phyloP scores from a whole-genome alignment of 64 coral and sea anemone genomes.

The Montipora cactus region DNA sequence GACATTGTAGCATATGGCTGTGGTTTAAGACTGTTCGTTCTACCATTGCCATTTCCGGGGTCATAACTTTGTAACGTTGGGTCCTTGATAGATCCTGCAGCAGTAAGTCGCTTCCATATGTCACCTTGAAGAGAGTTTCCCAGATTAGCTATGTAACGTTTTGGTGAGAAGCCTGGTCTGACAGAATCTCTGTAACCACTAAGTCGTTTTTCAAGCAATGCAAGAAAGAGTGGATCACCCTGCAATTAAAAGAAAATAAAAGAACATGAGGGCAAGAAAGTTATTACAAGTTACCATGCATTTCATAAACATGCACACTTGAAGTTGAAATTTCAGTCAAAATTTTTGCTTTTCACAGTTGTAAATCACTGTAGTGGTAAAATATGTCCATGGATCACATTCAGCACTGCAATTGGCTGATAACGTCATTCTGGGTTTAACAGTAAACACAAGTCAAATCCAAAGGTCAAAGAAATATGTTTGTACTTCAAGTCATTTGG shows the following conservation, averaged over 20 bases:
- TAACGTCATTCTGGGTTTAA: too few relatives aligned
- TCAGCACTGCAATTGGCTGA: too few relatives aligned
- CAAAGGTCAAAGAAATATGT: too few relatives aligned
- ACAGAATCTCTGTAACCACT: conserved; percentile 79
- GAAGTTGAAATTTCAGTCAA: too few relatives aligned
- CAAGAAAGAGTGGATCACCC: conserved; percentile 92
- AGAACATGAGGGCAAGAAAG: not conserved
- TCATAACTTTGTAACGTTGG: conserved; percentile 54
- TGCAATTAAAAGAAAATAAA: not conserved
- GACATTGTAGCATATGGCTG: conserved; percentile 99
- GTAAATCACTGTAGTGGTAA: too few relatives aligned
- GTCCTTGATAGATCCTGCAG: conserved; percentile 78
- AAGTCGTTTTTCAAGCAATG: conserved; percentile 77
- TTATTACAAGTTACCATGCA: not conserved
- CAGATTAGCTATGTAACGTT: conserved; percentile 92
- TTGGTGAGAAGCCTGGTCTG: conserved; percentile 95
- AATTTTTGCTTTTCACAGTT: too few relatives aligned
- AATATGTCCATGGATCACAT: too few relatives aligned
- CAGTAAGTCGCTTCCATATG: conserved; percentile 79
- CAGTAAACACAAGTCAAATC: too few relatives aligned
- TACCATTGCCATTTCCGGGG: conserved; percentile 31
- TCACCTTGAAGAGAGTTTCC: conserved; percentile 77
- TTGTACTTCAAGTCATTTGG: too few relatives aligned
- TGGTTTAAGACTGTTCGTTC: conserved; percentile 62
- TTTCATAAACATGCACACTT: not conserved